phyloP scores from a whole-genome alignment of 2,888 invertebrate genomes.

The Drosophila ezoana region DNA sequence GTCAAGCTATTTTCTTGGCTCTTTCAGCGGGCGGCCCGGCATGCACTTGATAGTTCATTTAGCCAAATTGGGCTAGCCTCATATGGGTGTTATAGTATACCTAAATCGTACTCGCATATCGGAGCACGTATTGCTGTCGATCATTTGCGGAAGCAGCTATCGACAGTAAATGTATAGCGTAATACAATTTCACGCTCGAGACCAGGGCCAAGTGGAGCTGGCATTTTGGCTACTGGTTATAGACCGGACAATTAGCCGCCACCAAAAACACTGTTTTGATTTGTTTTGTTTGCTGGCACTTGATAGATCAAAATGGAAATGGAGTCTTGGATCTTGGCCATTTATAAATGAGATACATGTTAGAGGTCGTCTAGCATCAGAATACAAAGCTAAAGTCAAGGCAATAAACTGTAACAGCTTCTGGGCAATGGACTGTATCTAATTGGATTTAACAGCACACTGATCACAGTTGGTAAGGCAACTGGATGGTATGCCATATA shows the following conservation, averaged over 20 bases:
- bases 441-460: slow-evolving; percentile 55
- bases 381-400: slow-evolving; percentile 61
- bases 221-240: slow-evolving; percentile 51
- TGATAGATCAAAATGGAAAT: slow-evolving; percentile 49
- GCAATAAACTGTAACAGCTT: slow-evolving; percentile 56
- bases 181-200: slow-evolving; percentile 64
- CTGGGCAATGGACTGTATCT: slow-evolving; percentile 43
- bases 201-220: slow-evolving; percentile 54
- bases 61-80: slow-evolving; percentile 57
- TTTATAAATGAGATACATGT: slow-evolving; percentile 18
- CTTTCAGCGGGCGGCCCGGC: slow-evolving; percentile 27
- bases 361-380: slow-evolving; percentile 51
- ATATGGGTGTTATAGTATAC: slow-evolving; percentile 51
- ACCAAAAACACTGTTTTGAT: slow-evolving; percentile 50
- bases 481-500: not conserved
- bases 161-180: slow-evolving; percentile 44
- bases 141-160: slow-evolving; percentile 61
- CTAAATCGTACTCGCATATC: slow-evolving; percentile 33
- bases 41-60: slow-evolving; percentile 59
- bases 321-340: slow-evolving; percentile 20
- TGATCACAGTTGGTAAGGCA: slow-evolving; percentile 9
- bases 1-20: slow-evolving; percentile 1
- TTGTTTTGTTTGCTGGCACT: slow-evolving; percentile 56
- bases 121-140: slow-evolving; percentile 45
- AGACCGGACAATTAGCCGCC: slow-evolving; percentile 53